A percentile compares a stretch with the other conserved stretches of the same genome.
Conservation (phyloP, 2,797 vertebrate species). For the Avahi laniger region DNA sequence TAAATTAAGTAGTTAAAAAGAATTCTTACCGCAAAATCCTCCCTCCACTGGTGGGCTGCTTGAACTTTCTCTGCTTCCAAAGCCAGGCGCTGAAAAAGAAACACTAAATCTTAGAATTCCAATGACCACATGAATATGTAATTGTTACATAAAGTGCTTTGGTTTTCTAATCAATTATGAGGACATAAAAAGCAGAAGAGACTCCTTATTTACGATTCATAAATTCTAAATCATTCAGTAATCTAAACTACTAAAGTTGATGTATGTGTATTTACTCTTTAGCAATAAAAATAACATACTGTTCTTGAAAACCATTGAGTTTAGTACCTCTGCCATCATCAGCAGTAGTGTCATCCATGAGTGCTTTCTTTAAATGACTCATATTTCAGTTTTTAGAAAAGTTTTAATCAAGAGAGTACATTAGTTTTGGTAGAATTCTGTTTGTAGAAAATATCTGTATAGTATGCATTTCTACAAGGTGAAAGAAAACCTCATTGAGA, state of each 20-base stretch:
- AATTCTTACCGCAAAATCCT: conserved; percentile 93
- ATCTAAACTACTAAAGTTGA: not conserved
- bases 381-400: not conserved
- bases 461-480: not conserved
- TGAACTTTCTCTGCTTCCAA: conserved; percentile 95
- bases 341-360: not conserved
- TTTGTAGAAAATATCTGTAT: not conserved
- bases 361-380: not conserved
- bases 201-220: not conserved
- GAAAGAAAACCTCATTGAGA: not conserved
- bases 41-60: conserved; percentile 93
- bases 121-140: not conserved
- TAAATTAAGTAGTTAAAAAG: not conserved
- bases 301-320: not conserved
- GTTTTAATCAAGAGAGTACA: not conserved
- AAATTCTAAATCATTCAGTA: not conserved
- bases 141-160: not conserved
- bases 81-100: conserved; percentile 91
- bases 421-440: not conserved
- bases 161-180: not conserved
- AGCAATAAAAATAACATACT: not conserved
- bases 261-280: not conserved
- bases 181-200: not conserved
- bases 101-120: conserved; percentile 31
- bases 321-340: not conserved